A percentile compares a stretch with the other conserved stretches of the same genome.
Conservation (phyloP, 1,140 invertebrate genomes). For the Pseudomyrmex gracilis region DNA sequence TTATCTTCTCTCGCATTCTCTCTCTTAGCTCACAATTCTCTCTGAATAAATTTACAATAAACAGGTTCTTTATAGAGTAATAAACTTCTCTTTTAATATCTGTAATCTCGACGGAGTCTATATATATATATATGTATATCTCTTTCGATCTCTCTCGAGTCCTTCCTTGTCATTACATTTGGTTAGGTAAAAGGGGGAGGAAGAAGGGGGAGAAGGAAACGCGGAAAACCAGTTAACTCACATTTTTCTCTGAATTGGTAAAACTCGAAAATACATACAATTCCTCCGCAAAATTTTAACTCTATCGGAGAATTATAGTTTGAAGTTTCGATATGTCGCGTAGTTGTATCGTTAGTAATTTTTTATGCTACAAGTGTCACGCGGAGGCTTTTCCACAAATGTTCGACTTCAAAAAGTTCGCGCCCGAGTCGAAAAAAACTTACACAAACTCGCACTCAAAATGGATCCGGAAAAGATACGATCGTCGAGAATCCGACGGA, state of each 20-base stretch:
- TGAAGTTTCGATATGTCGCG: conserved; percentile 80
- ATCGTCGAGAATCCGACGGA: not conserved
- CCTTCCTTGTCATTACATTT: conserved; percentile 47
- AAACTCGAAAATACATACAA: conserved; percentile 66
- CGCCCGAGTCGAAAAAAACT: conserved; percentile 7
- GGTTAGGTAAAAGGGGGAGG: conserved; percentile 9
- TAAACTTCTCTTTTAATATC: conserved; percentile 57
- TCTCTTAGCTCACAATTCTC: not conserved
- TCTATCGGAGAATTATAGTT: conserved; percentile 51
- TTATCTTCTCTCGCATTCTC: conserved; percentile 11
- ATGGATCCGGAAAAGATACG: conserved; percentile 13
- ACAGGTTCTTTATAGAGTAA: conserved; percentile 64
- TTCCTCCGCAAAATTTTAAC: conserved; percentile 46
- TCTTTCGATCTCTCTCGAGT: conserved; percentile 30
- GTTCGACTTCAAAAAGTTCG: not conserved
- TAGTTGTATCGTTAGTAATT: conserved; percentile 61
- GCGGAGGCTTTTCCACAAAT: conserved; percentile 61
- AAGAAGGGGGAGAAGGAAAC: conserved; percentile 6
- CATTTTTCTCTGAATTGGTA: conserved; percentile 46
- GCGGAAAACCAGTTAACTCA: conserved; percentile 49
- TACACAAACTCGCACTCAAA: conserved; percentile 45
- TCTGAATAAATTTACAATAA: conserved; percentile 68
- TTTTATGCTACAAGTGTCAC: conserved; percentile 42
- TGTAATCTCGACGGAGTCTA: conserved; percentile 65
- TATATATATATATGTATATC: too few relatives aligned